Conservation (phyloP, 2,888 invertebrate species). For the Nomada fucata region DNA sequence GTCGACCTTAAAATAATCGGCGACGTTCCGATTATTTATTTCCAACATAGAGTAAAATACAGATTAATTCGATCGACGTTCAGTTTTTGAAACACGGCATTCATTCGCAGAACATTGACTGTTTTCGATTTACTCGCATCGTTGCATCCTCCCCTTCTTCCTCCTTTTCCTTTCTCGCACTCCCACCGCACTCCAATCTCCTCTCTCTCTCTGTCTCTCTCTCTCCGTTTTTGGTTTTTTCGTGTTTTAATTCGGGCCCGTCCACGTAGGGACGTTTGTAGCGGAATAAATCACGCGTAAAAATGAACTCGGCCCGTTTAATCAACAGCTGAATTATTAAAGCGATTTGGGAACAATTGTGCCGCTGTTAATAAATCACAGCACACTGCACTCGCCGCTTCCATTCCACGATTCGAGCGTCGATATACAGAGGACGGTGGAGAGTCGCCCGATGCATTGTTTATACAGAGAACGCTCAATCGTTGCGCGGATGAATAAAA, state of each 20-base stretch:
- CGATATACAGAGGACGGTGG: conserved; percentile 39
- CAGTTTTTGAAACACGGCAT: neutral
- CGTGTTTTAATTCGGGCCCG: conserved; percentile 2
- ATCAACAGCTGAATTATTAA: conserved; percentile 83
- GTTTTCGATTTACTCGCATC: too few species aligned
- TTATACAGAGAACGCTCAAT: conserved; percentile 52
- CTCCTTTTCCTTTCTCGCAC: neutral
- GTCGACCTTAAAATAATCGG: neutral
- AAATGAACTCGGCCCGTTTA: conserved; percentile 80
- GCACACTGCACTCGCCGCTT: conserved; percentile 63
- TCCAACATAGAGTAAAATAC: neutral
- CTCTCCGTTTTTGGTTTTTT: too few species aligned
- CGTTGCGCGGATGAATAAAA: conserved; percentile 41
- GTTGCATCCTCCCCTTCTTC: neutral
- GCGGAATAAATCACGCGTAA: conserved; percentile 78
- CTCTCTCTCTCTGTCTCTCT: neutral
- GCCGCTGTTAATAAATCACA: conserved; percentile 81
- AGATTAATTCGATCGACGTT: neutral
- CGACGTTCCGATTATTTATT: neutral
- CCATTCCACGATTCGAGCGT: conserved; percentile 56
- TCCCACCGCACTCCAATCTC: too few species aligned
- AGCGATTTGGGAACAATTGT: conserved; percentile 80
- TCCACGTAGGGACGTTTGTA: conserved; percentile 46
- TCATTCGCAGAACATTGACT: too few species aligned
- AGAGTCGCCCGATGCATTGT: conserved; percentile 42